Conservation (phyloP, 2,113 vertebrate species). For the Neolamprologus cancellatus region DNA sequence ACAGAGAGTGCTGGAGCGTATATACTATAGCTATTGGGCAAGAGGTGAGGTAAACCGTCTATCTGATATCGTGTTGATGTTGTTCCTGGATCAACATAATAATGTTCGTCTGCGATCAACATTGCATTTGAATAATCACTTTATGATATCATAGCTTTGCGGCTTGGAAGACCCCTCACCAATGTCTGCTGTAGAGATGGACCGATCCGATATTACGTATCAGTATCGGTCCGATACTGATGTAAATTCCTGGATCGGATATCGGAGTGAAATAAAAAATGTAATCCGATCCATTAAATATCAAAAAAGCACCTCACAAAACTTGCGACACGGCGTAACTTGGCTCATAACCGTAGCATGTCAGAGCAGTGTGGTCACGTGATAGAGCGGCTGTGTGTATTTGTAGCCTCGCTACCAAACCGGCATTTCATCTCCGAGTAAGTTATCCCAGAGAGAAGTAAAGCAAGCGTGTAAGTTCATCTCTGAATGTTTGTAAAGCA, state of each 20-base stretch:
- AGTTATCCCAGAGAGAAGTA: rapidly evolving
- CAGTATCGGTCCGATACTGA: background rate
- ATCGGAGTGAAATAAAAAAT: background rate
- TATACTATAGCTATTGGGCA: background rate
- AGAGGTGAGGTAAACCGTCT: background rate
- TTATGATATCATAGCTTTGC: background rate
- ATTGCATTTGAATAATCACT: background rate
- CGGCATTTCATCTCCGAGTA: rapidly evolving
- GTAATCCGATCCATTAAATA: background rate
- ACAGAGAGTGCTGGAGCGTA: background rate
- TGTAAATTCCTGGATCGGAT: background rate
- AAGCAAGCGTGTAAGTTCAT: background rate
- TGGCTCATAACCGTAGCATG: rapidly evolving
- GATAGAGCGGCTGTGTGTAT: background rate
- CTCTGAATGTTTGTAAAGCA: background rate
- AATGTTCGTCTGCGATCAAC: background rate
- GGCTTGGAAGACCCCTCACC: background rate
- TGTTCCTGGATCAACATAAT: background rate
- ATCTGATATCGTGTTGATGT: background rate
- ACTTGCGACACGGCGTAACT: background rate
- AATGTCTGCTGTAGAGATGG: background rate
- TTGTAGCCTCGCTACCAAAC: background rate
- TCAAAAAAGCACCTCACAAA: background rate
- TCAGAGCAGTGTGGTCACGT: rapidly evolving
- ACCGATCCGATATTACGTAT: rapidly evolving